Base-by-base conservation (phyloP, 1,140 invertebrate species). In the Thalassaphorura encarpata region DNA sequence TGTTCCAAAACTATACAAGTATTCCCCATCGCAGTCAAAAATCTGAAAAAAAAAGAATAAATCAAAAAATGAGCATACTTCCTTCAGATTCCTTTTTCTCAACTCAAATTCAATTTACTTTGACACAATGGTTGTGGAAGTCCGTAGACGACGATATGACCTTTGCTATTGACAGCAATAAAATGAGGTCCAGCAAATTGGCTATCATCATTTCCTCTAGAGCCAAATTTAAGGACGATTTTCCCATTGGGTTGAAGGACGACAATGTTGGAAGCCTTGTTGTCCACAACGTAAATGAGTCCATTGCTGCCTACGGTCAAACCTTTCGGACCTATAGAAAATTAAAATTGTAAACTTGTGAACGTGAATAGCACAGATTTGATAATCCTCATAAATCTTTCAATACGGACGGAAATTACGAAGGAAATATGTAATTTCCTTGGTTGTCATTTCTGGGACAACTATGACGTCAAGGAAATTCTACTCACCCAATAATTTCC, bases 181-280 rank as follows among this genome's bases (percentile, higher is more conserved):
- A 78, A 80, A 66, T 80, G 78, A 13, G 78, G 78, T 21, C 78
- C 78, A 23, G 78, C 77, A 66, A 80, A 76, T 61, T 79, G 74
- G 41, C 72, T 69, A 28, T 74, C 66, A 28, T 67, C 68, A 42
- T 66, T 68, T 15, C 70, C 72, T 16, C 70, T 54, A 42, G 67
- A 68, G 54, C 68, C 73, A 61, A 75, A 73, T 56, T 71, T 70
- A 36, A 66, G 64, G 13, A 73, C 29, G 2, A 74, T 50, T 67
- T 72, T 69, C 3, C 77, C 76, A 66, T 75, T 76, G 21, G 71
- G 68, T 61, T 76, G 73, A 67, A 80, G 80, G 31, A 79, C 69
- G 41, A 76, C 70, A 29, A 80, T 70, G 54, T 68, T 69, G 56
- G 74, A 78, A 43, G 72, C 76, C 62, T 79, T 79, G 65, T 80